Base-by-base conservation (phyloP, 1,140 invertebrate species). In the Drosophila pachea region DNA sequence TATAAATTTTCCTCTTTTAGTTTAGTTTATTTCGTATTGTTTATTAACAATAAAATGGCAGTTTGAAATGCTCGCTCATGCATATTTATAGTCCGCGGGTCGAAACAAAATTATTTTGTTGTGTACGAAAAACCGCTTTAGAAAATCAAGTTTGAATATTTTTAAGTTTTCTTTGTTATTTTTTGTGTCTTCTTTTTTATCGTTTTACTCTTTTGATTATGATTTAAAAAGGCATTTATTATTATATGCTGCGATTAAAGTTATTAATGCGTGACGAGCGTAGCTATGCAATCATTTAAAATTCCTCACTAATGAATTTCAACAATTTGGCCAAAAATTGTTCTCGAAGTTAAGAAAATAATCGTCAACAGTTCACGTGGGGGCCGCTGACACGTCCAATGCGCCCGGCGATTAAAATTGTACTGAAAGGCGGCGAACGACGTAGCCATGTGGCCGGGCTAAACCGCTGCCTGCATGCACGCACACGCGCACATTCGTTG, bases 391-490 rank as follows among this genome's bases (percentile, higher is more conserved):
- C 54, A 82, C 79, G 78, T 84, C 79, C 77, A 59, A 73, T 52
- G 71, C 81, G 60, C 68, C 81, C 79, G 79, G 79, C 79, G 74
- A 69, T 79, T 76, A 49, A 68, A 74, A 74, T 74, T 74, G 38
- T 68, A 83, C 73, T 84, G 61, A 83, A 78, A 62, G 56, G 45
- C 60, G 47, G 50, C 61, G 53, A 43, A 43, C 52, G 68, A 38
- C 54, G 35, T 54, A 47, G 73, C 72, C 72, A 74, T 72, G 73
- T 74, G 68, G 73, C 62, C 56, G 62, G 42, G 40, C 52, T 53
- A 73, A 50, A 12, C 48, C 36, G 38, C 31, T 22, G 33, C 38
- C 56, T 33, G 50, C 56, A 56, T 54, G 42, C 8, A 47, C 22
- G 40, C 32, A 53, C 43, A 35, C 56, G 60, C 64, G 55, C 35